Evolutionary conservation across 1,140 invertebrate genomes (phyloP).

Genomic region (Lutraria rhynchaena): DNA sequence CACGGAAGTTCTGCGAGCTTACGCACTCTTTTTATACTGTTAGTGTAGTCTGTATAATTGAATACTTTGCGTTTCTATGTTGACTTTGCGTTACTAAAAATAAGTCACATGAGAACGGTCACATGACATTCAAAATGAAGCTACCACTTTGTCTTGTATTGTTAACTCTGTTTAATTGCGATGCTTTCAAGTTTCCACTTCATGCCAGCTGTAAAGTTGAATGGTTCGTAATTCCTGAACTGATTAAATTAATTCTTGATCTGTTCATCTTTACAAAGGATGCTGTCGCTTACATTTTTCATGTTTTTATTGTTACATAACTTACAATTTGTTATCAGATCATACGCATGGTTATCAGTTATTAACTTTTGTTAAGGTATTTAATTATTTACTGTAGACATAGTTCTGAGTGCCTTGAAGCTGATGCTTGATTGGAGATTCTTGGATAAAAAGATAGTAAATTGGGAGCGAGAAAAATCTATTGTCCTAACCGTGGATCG

Average conservation of each 20-base stretch:
- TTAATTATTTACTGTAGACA: background rate
- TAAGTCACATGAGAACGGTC: too few species aligned
- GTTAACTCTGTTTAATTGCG: background rate
- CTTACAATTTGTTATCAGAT: background rate
- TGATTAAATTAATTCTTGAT: background rate
- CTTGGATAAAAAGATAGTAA: too few species aligned
- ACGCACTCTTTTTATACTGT: too few species aligned
- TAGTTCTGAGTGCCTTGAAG: background rate
- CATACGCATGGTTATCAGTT: background rate
- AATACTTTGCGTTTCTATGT: too few species aligned
- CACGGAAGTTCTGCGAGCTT: too few species aligned
- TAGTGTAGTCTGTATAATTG: too few species aligned
- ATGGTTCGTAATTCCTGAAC: background rate
- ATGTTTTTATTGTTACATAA: background rate
- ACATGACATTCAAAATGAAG: too few species aligned
- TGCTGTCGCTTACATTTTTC: background rate
- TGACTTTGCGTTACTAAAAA: too few species aligned
- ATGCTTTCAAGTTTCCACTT: background rate
- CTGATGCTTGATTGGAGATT: too few species aligned
- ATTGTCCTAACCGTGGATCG: too few species aligned
- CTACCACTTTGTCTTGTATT: too few species aligned
- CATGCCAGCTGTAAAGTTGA: conserved; percentile 14
- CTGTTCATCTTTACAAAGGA: background rate
- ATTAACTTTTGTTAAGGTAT: background rate
- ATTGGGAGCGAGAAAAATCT: too few species aligned